phyloP scores from a whole-genome alignment of 2,797 vertebrate species.

The Setipinna tenuifilis region DNA sequence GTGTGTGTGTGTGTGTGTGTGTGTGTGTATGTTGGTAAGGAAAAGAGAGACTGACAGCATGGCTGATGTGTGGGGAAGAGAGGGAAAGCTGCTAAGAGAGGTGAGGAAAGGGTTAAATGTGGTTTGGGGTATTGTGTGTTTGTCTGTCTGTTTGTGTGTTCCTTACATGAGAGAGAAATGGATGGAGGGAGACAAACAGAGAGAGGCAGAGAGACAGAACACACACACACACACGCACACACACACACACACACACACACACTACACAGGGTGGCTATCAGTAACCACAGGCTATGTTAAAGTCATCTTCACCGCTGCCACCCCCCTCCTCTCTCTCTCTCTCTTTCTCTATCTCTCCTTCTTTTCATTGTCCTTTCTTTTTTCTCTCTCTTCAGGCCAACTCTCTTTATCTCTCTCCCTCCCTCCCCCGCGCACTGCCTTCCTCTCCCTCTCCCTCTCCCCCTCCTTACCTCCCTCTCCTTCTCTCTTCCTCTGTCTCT shows the following conservation, averaged over 20 bases:
- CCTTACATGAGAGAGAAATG: neutral
- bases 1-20: neutral
- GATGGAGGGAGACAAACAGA: neutral
- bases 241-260: too few relatives aligned
- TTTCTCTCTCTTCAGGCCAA: neutral
- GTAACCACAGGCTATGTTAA: constrained; percentile 77
- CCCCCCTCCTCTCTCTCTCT: constrained; percentile 48
- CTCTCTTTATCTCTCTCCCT: neutral
- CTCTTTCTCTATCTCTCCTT: neutral
- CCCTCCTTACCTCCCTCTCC: too few relatives aligned
- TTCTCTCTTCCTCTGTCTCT: too few relatives aligned
- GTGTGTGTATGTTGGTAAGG: neutral
- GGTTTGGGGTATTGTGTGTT: constrained; percentile 1
- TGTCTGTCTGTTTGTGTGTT: constrained; percentile 13
- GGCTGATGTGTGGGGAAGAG: neutral
- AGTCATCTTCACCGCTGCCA: constrained; percentile 49
- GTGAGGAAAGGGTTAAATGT: constrained; percentile 17
- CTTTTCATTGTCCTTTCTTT: constrained; percentile 7
- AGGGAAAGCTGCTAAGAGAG: neutral
- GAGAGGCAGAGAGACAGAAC: neutral
- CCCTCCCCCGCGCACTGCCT: too few relatives aligned
- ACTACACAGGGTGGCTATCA: constrained; percentile 59
- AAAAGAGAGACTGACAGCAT: neutral
- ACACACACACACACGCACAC: neutral
- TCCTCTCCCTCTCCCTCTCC: too few relatives aligned